A percentile compares a stretch with the other conserved stretches of the same genome.
These are phyloP conservation scores for Genyomyrus donnyi DNA, from an alignment of 2,113 vertebrate species.

Conservation along the genomic window DNA sequence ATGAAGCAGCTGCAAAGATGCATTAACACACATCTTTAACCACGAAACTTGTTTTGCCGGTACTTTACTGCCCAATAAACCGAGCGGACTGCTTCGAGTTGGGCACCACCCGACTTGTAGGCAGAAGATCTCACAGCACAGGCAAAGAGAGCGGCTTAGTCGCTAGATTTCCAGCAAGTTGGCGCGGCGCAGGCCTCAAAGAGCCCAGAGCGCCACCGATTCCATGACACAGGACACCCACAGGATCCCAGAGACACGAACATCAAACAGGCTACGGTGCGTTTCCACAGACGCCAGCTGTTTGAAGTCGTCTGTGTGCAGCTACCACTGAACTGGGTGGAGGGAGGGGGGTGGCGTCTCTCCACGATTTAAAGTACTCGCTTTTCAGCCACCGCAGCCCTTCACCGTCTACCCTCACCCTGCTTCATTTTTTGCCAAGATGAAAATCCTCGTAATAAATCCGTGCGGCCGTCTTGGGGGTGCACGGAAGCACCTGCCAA, in stretches of 20 bases:
- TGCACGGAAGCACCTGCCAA: not conserved
- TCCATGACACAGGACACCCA: not conserved
- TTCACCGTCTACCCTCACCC: not conserved
- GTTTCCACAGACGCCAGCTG: not conserved
- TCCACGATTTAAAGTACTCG: not conserved
- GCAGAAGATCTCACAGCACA: not conserved
- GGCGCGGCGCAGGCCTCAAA: not conserved
- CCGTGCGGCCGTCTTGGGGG: not conserved
- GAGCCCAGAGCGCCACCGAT: not conserved
- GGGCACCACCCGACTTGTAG: not conserved
- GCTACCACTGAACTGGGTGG: not conserved
- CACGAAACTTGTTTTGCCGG: not conserved
- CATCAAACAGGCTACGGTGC: not conserved
- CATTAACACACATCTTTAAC: not conserved
- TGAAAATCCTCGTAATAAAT: slow-evolving; percentile 2
- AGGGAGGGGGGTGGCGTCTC: not conserved
- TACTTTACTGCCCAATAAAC: not conserved
- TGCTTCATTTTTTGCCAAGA: not conserved
- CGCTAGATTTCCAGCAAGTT: not conserved
- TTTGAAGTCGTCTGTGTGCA: not conserved
- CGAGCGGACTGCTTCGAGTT: not conserved
- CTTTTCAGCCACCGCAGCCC: not conserved
- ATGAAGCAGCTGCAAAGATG: not conserved
- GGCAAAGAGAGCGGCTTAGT: not conserved
- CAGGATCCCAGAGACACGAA: not conserved